phyloP scores from a whole-genome alignment of 1,140 invertebrate genomes.

The Lordiphosa stackelbergi region DNA sequence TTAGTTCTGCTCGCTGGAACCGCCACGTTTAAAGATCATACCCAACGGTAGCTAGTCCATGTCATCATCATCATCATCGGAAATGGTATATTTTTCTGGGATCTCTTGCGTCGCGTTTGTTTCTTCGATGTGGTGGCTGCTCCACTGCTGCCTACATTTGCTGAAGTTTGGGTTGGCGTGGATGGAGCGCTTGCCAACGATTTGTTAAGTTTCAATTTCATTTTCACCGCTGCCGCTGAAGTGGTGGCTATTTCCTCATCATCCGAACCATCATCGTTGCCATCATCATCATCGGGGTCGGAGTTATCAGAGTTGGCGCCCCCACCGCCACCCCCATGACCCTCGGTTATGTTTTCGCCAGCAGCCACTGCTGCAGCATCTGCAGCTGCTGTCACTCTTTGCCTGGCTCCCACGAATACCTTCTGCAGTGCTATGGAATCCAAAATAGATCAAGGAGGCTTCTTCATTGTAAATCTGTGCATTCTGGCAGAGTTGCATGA shows the following conservation, averaged over 20 bases:
- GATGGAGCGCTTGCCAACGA: slow-evolving; percentile 61
- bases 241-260: slow-evolving; percentile 78
- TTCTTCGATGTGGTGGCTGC: slow-evolving; percentile 74
- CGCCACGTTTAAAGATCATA: slow-evolving; percentile 58
- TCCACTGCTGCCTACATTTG: slow-evolving; percentile 39
- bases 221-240: slow-evolving; percentile 81
- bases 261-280: slow-evolving; percentile 79
- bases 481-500: slow-evolving; percentile 95
- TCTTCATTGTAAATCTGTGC: slow-evolving; percentile 98
- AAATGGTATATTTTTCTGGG: slow-evolving; percentile 84
- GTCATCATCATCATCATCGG: slow-evolving; percentile 87
- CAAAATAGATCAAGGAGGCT: slow-evolving; percentile 95
- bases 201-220: slow-evolving; percentile 80
- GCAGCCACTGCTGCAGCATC: slow-evolving; percentile 70
- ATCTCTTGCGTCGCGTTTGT: slow-evolving; percentile 80
- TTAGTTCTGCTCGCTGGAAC: slow-evolving; percentile 38
- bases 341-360: slow-evolving; percentile 80
- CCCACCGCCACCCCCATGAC: slow-evolving; percentile 54
- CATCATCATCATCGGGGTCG: slow-evolving; percentile 76
- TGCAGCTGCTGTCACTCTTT: slow-evolving; percentile 59
- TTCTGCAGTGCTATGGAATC: slow-evolving; percentile 95
- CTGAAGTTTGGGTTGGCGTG: slow-evolving; percentile 63
- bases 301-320: slow-evolving; percentile 67
- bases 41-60: slow-evolving; percentile 78
- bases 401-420: slow-evolving; percentile 85